These are phyloP conservation scores for Eilema depressum DNA, from an alignment of 2,888 invertebrate species.

Conservation along the genomic window DNA sequence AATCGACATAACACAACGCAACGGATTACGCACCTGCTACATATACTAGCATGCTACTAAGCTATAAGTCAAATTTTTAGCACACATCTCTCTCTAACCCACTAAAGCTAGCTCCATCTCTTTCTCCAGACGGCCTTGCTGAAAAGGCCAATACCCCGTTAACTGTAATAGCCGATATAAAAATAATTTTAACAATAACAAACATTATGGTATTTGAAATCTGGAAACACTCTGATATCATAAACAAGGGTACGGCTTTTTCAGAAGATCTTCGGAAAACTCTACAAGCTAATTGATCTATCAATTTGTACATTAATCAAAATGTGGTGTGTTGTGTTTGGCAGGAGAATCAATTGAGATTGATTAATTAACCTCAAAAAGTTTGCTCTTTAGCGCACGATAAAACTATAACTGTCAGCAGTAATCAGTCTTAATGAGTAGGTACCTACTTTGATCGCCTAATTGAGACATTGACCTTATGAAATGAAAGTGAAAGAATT, in stretches of 20 bases:
- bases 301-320: conserved; percentile 45
- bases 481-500: background rate
- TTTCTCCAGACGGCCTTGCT: conserved; percentile 64
- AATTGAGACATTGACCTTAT: background rate
- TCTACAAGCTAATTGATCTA: conserved; percentile 22
- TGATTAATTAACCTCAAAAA: conserved; percentile 37
- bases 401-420: conserved; percentile 21
- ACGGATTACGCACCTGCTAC: conserved; percentile 58
- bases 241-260: conserved; percentile 21
- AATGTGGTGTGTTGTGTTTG: conserved; percentile 35
- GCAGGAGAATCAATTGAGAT: conserved; percentile 40
- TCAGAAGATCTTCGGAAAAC: background rate
- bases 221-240: conserved; percentile 16
- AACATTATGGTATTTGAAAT: conserved; percentile 37
- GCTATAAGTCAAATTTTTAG: conserved; percentile 44
- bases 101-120: conserved; percentile 40
- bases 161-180: conserved; percentile 51
- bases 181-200: conserved; percentile 57
- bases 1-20: conserved; percentile 50
- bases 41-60: conserved; percentile 44
- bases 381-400: conserved; percentile 29
- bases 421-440: conserved; percentile 19
- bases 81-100: conserved; percentile 43
- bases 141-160: conserved; percentile 68
- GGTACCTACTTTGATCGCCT: background rate